Percentiles rank a stretch among this genome's conserved stretches.
phyloP scores from a whole-genome alignment of 1,140 invertebrate genomes.

The Gryllus bimaculatus region DNA sequence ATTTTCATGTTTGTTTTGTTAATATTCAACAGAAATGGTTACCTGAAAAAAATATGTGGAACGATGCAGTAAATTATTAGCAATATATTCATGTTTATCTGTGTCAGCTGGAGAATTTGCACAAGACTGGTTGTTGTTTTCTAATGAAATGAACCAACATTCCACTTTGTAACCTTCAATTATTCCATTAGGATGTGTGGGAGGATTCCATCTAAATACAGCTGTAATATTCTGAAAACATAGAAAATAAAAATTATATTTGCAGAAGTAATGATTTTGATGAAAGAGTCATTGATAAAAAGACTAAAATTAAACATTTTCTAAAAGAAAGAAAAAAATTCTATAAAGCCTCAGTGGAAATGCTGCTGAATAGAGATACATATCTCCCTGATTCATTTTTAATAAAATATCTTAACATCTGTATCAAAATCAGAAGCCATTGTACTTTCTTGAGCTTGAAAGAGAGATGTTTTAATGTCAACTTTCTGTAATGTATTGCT shows the following conservation, averaged over 20 bases:
- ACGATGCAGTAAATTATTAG: conserved; percentile 45
- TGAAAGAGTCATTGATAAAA: too few species aligned
- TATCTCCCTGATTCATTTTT: too few species aligned
- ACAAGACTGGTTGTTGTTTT: conserved; percentile 29
- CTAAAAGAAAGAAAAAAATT: too few species aligned
- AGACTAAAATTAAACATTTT: too few species aligned
- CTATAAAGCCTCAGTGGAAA: too few species aligned
- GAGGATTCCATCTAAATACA: conserved; percentile 61
- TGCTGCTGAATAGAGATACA: too few species aligned
- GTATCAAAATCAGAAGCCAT: too few species aligned
- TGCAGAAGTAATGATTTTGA: not conserved
- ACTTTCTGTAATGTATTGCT: not conserved
- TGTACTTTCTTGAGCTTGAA: too few species aligned
- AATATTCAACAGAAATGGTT: conserved; percentile 17
- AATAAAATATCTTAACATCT: too few species aligned
- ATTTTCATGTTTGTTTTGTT: too few species aligned
- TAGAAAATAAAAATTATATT: conserved; percentile 10
- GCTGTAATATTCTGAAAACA: conserved; percentile 27
- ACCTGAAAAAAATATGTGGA: conserved; percentile 67
- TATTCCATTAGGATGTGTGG: conserved; percentile 58
- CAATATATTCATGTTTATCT: conserved; percentile 42
- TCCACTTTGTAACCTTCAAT: conserved; percentile 60
- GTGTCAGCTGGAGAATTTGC: conserved; percentile 27
- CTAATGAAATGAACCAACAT: conserved; percentile 47
- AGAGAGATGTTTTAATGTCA: too few species aligned